Evolutionary conservation across 2,888 invertebrate species (phyloP).

Genomic region (Sepioteuthis lessoniana): DNA sequence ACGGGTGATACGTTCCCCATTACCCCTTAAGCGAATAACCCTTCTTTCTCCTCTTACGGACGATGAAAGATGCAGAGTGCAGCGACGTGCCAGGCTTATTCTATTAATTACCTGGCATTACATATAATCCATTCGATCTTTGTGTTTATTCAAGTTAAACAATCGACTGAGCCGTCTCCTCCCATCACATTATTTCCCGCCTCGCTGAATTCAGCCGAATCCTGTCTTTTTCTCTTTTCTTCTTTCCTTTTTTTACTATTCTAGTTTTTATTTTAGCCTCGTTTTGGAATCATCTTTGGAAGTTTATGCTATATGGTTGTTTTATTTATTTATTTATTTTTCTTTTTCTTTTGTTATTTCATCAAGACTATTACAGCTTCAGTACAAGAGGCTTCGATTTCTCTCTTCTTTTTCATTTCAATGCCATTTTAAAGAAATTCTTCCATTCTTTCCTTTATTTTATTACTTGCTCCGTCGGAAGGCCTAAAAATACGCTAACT

Average conservation of each 20-base stretch:
- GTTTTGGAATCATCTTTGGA: no score
- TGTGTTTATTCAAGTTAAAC: slow-evolving; percentile 33
- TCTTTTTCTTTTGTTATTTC: no score
- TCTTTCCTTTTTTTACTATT: background rate
- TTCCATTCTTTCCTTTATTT: no score
- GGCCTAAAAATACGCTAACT: no score
- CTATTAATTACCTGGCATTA: background rate
- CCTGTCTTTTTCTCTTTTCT: no score
- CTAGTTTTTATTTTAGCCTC: background rate
- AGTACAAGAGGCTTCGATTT: no score
- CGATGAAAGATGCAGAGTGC: background rate
- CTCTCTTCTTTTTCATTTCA: no score
- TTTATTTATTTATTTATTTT: no score
- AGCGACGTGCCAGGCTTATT: background rate
- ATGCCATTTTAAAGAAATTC: no score
- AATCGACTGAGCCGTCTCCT: slow-evolving; percentile 21
- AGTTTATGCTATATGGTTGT: no score
- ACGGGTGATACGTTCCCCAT: background rate
- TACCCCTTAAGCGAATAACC: background rate
- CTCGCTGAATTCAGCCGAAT: background rate
- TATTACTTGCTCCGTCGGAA: no score
- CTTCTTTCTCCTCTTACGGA: background rate
- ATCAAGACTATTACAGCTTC: no score
- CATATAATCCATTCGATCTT: slow-evolving; percentile 1
- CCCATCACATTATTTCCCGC: slow-evolving; percentile 4